Evolutionary conservation across 2,113 vertebrate genomes (phyloP).

Genomic region (Scomber scombrus): DNA sequence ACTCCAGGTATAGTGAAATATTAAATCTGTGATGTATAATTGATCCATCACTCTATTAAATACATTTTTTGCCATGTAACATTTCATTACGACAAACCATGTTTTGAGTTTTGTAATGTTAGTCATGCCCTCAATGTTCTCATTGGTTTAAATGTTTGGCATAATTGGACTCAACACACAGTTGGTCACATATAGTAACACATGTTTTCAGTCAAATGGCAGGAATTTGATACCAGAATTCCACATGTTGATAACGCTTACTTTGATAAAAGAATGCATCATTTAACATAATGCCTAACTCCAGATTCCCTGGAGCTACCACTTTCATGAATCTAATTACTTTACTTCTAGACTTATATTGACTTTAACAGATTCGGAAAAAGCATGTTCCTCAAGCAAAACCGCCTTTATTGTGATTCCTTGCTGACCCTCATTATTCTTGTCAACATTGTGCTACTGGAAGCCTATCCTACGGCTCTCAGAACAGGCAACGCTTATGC

Average conservation of each 20-base stretch:
- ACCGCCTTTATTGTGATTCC: constrained; percentile 43
- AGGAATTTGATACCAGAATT: constrained; percentile 24
- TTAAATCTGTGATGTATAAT: constrained; percentile 58
- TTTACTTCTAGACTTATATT: constrained; percentile 30
- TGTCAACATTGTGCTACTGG: constrained; percentile 47
- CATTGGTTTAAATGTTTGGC: constrained; percentile 10
- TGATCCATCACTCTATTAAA: constrained; percentile 43
- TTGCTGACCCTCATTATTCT: constrained; percentile 49
- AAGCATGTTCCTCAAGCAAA: constrained; percentile 40
- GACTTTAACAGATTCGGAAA: constrained; percentile 15
- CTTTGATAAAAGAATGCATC: constrained; percentile 21
- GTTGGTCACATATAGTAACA: constrained; percentile 13
- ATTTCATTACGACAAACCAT: constrained; percentile 2
- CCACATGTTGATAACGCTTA: constrained; percentile 8
- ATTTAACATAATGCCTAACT: constrained; percentile 11
- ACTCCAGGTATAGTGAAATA: constrained; percentile 45
- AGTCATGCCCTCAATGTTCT: constrained; percentile 8
- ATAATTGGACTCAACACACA: constrained; percentile 16
- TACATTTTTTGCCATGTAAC: constrained; percentile 33
- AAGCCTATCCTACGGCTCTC: constrained; percentile 58
- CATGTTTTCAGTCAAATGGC: constrained; percentile 31
- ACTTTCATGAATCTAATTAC: constrained; percentile 43
- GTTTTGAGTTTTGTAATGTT: constrained; percentile 32
- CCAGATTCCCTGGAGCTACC: neutral
- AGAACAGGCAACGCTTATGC: constrained; percentile 25